Evolutionary conservation across 2,888 invertebrate species (phyloP).

Genomic region (Rhodophaea formosa): DNA sequence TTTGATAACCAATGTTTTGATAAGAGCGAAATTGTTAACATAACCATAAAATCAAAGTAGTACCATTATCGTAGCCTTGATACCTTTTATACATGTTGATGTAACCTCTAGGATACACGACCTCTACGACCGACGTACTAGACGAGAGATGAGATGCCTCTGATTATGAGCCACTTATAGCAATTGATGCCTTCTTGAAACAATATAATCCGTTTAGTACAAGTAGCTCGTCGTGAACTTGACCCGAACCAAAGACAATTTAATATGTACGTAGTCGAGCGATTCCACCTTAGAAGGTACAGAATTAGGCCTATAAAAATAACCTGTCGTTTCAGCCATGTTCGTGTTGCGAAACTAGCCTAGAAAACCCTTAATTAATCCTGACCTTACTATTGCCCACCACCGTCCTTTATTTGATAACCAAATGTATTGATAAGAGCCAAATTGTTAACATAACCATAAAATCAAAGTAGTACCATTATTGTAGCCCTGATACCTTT

Average conservation of each 20-base stretch:
- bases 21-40: slow-evolving; percentile 14
- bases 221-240: too few relatives aligned
- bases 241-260: too few relatives aligned
- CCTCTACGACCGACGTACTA: not conserved
- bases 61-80: slow-evolving; percentile 13
- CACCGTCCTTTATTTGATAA: slow-evolving; percentile 8
- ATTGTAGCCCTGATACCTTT: slow-evolving; percentile 10
- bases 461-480: slow-evolving; percentile 18
- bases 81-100: slow-evolving; percentile 9
- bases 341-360: not conserved
- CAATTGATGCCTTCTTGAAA: too few relatives aligned
- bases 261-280: too few relatives aligned
- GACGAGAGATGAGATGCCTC: not conserved
- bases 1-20: slow-evolving; percentile 13
- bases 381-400: not conserved
- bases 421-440: slow-evolving; percentile 12
- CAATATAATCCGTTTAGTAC: too few relatives aligned
- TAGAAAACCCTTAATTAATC: not conserved
- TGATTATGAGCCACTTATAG: too few relatives aligned
- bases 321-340: not conserved
- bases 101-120: not conserved
- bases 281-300: not conserved
- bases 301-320: slow-evolving; percentile 9
- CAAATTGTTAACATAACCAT: slow-evolving; percentile 13
- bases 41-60: slow-evolving; percentile 16